Conservation (phyloP, 1,140 invertebrate genomes). For the Pogonognathellus flavescens region DNA sequence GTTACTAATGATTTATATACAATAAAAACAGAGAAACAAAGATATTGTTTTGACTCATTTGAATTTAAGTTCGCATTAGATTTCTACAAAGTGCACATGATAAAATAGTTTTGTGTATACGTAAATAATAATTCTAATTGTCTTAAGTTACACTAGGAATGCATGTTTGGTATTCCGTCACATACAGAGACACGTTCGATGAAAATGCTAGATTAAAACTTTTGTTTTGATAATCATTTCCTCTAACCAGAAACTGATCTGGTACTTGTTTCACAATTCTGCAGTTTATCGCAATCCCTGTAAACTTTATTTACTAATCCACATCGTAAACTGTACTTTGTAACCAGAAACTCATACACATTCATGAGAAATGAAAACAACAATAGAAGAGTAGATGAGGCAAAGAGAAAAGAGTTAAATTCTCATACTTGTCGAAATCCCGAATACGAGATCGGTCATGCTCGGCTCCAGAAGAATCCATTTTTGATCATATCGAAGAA, state of each 20-base stretch:
- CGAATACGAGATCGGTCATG: slow-evolving; percentile 37
- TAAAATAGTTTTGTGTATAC: too few relatives aligned
- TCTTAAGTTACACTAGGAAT: too few relatives aligned
- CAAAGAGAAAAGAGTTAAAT: slow-evolving; percentile 22
- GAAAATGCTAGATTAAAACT: background rate
- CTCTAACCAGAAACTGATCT: background rate
- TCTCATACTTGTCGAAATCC: slow-evolving; percentile 48
- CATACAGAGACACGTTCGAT: slow-evolving; percentile 7
- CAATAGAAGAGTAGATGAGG: background rate
- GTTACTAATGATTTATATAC: too few relatives aligned
- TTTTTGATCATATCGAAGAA: slow-evolving; percentile 62
- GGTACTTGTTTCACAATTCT: background rate
- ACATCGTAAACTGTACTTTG: background rate
- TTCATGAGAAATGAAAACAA: slow-evolving; percentile 25
- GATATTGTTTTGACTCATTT: too few relatives aligned
- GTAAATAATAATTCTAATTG: too few relatives aligned
- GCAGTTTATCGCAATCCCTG: background rate
- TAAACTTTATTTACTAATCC: background rate
- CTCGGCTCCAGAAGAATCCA: slow-evolving; percentile 54
- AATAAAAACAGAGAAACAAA: too few relatives aligned
- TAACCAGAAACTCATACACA: slow-evolving; percentile 12
- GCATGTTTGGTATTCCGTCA: background rate
- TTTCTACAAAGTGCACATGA: too few relatives aligned
- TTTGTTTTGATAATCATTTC: slow-evolving; percentile 25
- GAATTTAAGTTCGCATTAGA: too few relatives aligned